Conservation (phyloP, 2,888 invertebrate species). For the Harpalus rubripes region DNA sequence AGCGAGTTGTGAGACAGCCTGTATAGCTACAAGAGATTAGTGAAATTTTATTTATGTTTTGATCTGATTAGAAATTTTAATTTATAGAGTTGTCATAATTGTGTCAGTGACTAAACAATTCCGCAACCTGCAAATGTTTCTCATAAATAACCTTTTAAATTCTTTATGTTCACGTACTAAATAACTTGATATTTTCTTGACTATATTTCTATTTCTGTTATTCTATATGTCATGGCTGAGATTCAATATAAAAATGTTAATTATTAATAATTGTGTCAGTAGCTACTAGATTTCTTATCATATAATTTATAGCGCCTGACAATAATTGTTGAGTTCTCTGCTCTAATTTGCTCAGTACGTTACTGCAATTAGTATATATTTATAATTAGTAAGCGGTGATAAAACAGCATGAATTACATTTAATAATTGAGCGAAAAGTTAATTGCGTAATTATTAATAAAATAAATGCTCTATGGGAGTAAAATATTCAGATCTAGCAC, state of each 20-base stretch:
- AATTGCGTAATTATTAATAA: constrained; percentile 38
- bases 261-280: constrained; percentile 41
- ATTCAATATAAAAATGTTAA: neutral
- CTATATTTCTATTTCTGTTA: neutral
- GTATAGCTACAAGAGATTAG: too few relatives aligned
- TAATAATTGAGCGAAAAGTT: constrained; percentile 42
- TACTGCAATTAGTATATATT: constrained; percentile 35
- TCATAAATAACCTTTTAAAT: constrained; percentile 1
- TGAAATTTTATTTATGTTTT: too few relatives aligned
- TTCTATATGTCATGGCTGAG: neutral
- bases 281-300: constrained; percentile 30
- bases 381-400: constrained; percentile 34
- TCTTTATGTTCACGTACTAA: neutral
- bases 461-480: constrained; percentile 17
- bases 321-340: neutral
- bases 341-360: constrained; percentile 29
- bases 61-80: constrained; percentile 7
- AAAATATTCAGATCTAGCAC: constrained; percentile 15
- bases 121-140: neutral
- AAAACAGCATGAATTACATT: constrained; percentile 28
- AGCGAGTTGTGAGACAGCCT: too few relatives aligned
- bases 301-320: constrained; percentile 29
- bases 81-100: constrained; percentile 5
- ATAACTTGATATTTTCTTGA: neutral
- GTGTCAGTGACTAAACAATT: neutral